These are phyloP conservation scores for Calliphora vicina DNA, from an alignment of 1,140 invertebrate species.

Conservation along the genomic window DNA sequence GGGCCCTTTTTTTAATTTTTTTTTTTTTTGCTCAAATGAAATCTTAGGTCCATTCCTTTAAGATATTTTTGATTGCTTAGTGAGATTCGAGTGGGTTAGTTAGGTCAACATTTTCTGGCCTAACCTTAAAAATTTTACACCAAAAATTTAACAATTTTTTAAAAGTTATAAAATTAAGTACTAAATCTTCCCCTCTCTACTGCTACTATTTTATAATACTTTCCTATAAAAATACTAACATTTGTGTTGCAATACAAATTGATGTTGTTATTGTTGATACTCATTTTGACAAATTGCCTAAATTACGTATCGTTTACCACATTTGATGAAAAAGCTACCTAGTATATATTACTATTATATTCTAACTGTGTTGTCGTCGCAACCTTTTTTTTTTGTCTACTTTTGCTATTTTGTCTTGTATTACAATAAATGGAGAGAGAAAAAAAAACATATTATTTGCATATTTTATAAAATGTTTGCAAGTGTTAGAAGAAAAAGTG, in stretches of 20 bases:
- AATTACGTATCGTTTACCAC: slow-evolving; percentile 33
- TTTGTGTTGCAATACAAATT: neutral
- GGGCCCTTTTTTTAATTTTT: no score
- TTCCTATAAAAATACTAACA: neutral
- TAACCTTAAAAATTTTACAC: neutral
- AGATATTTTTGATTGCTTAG: no score
- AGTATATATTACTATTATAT: neutral
- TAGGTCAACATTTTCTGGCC: no score
- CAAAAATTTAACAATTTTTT: neutral
- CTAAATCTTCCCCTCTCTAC: neutral
- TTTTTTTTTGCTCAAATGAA: no score
- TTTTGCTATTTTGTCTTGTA: slow-evolving; percentile 10
- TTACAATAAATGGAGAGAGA: neutral
- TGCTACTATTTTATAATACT: no score
- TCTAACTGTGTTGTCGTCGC: neutral
- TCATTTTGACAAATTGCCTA: slow-evolving; percentile 33
- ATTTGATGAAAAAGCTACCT: slow-evolving; percentile 12
- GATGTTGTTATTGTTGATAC: slow-evolving; percentile 7
- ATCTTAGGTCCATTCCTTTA: no score
- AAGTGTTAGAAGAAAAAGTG: slow-evolving; percentile 28
- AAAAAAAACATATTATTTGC: slow-evolving; percentile 22
- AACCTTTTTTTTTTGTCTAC: neutral
- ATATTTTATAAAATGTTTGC: slow-evolving; percentile 25
- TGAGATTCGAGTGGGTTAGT: no score
- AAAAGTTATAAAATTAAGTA: neutral